These are phyloP conservation scores for Talpa occidentalis DNA, from an alignment of 2,113 vertebrate species.

Conservation along the genomic window DNA sequence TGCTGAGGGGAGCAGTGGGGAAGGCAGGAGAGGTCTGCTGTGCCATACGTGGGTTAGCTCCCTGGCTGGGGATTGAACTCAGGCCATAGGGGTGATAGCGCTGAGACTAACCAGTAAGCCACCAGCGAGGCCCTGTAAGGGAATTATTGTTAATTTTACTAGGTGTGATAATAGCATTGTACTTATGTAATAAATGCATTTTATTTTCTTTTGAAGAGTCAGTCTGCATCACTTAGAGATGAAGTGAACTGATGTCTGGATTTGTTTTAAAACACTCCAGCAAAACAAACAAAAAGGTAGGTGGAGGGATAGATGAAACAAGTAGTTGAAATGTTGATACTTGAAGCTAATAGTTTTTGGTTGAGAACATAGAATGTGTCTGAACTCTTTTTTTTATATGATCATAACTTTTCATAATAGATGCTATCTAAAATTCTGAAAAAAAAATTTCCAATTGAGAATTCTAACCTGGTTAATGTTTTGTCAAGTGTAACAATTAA, in stretches of 20 bases:
- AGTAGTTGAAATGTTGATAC: background rate
- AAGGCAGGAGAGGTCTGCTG: too few species aligned
- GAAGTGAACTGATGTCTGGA: background rate
- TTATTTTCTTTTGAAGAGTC: background rate
- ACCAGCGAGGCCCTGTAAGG: too few species aligned
- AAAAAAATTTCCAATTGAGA: slow-evolving; percentile 28
- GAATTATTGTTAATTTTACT: background rate
- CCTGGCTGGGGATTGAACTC: too few species aligned
- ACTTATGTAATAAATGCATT: background rate
- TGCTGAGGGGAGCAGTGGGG: too few species aligned
- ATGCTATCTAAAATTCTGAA: slow-evolving; percentile 1
- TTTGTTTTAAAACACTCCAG: background rate
- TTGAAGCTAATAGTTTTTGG: background rate
- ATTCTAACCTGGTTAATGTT: background rate
- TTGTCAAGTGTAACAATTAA: background rate
- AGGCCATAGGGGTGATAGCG: too few species aligned
- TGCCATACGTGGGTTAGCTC: too few species aligned
- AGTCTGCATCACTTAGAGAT: background rate
- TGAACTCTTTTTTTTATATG: background rate
- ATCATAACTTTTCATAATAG: background rate
- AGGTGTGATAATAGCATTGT: background rate
- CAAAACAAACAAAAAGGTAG: background rate
- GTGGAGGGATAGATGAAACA: background rate
- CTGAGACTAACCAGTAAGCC: too few species aligned
- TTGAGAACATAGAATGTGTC: background rate